phyloP scores from a whole-genome alignment of 1,140 invertebrate genomes.

The Ceratina australensis region DNA sequence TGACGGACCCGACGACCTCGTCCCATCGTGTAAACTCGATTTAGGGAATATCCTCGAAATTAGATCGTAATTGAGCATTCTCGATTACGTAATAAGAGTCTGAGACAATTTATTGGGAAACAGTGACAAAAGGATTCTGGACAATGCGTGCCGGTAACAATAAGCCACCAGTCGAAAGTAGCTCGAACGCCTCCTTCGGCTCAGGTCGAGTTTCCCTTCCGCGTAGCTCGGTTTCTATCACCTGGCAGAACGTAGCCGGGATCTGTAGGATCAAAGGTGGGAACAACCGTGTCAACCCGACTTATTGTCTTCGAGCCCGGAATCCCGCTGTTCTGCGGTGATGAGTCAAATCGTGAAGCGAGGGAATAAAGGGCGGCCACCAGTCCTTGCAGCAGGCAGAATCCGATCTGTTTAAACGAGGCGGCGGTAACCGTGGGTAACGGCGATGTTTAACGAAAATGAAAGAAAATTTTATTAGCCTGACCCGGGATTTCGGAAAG shows the following conservation, averaged over 20 bases:
- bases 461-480: slow-evolving; percentile 33
- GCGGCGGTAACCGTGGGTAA: background rate
- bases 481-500: background rate
- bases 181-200: background rate
- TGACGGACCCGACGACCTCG: too few relatives aligned
- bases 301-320: slow-evolving; percentile 14
- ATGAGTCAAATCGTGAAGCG: slow-evolving; percentile 18
- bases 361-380: slow-evolving; percentile 42
- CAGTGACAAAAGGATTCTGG: background rate
- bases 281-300: slow-evolving; percentile 36
- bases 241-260: background rate
- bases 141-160: background rate
- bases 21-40: too few relatives aligned
- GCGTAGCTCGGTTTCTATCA: background rate
- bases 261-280: background rate
- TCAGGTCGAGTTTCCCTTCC: background rate
- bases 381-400: slow-evolving; percentile 33
- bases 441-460: slow-evolving; percentile 18
- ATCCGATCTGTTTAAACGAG: slow-evolving; percentile 11
- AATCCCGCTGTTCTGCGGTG: slow-evolving; percentile 28
- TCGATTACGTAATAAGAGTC: too few relatives aligned
- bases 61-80: too few relatives aligned
- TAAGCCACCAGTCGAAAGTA: background rate
- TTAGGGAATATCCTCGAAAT: too few relatives aligned
- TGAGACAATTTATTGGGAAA: background rate